Evolutionary conservation across 2,113 vertebrate genomes (phyloP).

Genomic region (Elaphurus davidianus): DNA sequence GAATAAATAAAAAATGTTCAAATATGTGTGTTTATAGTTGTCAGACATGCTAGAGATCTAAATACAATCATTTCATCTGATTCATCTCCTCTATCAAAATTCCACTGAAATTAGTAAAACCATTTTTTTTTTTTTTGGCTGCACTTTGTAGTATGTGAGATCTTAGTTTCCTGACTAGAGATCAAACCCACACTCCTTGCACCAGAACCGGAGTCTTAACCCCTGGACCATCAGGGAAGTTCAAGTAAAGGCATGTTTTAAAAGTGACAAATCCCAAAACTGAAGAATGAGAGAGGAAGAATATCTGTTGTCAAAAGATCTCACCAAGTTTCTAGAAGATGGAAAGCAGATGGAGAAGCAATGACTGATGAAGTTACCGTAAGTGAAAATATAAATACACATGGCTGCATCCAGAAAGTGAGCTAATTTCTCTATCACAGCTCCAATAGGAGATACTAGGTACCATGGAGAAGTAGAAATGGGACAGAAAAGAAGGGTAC

Average conservation of each 20-base stretch:
- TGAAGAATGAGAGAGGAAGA: background rate
- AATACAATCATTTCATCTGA: background rate
- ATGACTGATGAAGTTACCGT: background rate
- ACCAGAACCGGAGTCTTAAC: background rate
- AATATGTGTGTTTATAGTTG: background rate
- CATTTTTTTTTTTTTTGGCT: background rate
- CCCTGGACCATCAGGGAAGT: background rate
- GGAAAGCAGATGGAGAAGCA: background rate
- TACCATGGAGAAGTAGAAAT: background rate
- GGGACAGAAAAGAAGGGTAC: background rate
- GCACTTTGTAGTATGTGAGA: background rate
- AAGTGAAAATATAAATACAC: background rate
- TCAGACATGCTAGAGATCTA: background rate
- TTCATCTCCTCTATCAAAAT: background rate
- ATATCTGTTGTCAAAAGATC: background rate
- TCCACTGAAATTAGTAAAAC: background rate
- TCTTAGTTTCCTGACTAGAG: background rate
- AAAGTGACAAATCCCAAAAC: background rate
- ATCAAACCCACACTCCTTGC: background rate
- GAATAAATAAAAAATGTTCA: background rate
- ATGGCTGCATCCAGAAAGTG: background rate
- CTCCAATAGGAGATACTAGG: background rate
- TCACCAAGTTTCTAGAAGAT: background rate
- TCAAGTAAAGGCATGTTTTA: background rate
- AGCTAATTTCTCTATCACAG: background rate